Evolutionary conservation across 1,140 invertebrate genomes (phyloP).

Genomic region (Laodelphax striatellus): DNA sequence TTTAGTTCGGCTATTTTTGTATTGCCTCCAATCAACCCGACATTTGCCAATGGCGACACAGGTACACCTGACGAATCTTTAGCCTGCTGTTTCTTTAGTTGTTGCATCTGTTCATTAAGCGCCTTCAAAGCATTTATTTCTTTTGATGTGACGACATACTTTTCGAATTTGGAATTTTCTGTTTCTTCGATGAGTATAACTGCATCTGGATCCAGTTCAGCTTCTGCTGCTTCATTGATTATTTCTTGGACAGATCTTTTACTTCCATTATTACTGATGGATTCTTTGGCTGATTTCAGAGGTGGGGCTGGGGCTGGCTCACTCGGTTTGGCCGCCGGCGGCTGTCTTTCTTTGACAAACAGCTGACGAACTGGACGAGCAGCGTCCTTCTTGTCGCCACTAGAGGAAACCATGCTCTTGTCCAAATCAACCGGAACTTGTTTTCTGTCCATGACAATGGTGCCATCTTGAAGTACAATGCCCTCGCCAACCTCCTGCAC

Average conservation of each 20-base stretch:
- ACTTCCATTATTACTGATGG: not conserved
- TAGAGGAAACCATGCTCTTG: slow-evolving; percentile 5
- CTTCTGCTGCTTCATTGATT: slow-evolving; percentile 18
- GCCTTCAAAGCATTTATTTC: slow-evolving; percentile 22
- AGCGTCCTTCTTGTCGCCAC: not conserved
- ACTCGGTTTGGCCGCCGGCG: not conserved
- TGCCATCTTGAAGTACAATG: slow-evolving; percentile 11
- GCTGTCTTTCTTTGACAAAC: slow-evolving; percentile 18
- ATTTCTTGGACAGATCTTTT: slow-evolving; percentile 9
- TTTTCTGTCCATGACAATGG: slow-evolving; percentile 11
- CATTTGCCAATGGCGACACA: slow-evolving; percentile 8
- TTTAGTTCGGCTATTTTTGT: slow-evolving; percentile 20
- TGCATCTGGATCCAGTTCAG: slow-evolving; percentile 23
- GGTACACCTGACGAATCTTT: slow-evolving; percentile 9
- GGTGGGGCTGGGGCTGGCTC: not conserved
- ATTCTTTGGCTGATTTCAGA: not conserved
- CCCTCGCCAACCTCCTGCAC: slow-evolving; percentile 11
- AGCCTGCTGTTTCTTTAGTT: slow-evolving; percentile 17
- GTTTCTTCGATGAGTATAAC: slow-evolving; percentile 24
- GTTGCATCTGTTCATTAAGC: slow-evolving; percentile 17
- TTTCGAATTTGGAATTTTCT: slow-evolving; percentile 23
- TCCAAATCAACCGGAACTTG: slow-evolving; percentile 4
- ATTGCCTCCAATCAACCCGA: slow-evolving; percentile 17
- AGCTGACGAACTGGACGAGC: slow-evolving; percentile 3
- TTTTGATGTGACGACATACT: slow-evolving; percentile 25